Base-by-base conservation (phyloP, 2,797 vertebrate genomes). In the Gobionotothen gibberifrons region DNA sequence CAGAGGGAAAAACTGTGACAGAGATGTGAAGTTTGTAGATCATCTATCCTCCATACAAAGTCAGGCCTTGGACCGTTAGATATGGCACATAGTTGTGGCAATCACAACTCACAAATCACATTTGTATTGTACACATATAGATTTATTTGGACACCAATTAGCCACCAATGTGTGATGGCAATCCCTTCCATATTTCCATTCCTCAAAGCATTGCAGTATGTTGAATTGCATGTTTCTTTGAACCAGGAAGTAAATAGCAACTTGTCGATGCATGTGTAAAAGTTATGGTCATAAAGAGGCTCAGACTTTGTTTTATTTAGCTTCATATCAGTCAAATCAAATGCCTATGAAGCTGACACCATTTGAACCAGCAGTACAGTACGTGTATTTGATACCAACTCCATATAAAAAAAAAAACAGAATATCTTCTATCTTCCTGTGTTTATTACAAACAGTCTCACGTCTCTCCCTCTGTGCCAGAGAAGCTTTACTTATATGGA, bases 391-490 rank as follows among this genome's bases (percentile, higher is more conserved):
- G 61, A 44, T 52, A 46, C 8, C 52, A 44, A 49, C 12, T 42
- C 29, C 21, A 48, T 19, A 57, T 32, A 21, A 19, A 32, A 70
- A 2, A 70, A 2, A 0, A 39, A 19, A 7, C 29, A 54, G 49
- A n/a, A 72, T 48, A 16, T 68, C 53, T 26, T 61, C 48, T 40
- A 3, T 60, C 39, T 19, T 39, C 46, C 16, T 46, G 43, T 55
- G 9, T 64, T 75, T 65, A 51, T 69, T 32, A 58, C 19, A 52
- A 71, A 67, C 48, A 77, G 77, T 72, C 57, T 49, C 69, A 29
- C 21, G 36, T 26, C 13, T 2, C 42, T 29, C 54, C 29, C 39
- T 51, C 46, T 67, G 44, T 29, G 39, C 36, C 53, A 26, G 42
- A 67, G 42, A 26, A 0, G 12, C 14, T 52, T 55, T 26, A 5